phyloP scores from a whole-genome alignment of 2,888 invertebrate species.

The Laspeyria flexula region DNA sequence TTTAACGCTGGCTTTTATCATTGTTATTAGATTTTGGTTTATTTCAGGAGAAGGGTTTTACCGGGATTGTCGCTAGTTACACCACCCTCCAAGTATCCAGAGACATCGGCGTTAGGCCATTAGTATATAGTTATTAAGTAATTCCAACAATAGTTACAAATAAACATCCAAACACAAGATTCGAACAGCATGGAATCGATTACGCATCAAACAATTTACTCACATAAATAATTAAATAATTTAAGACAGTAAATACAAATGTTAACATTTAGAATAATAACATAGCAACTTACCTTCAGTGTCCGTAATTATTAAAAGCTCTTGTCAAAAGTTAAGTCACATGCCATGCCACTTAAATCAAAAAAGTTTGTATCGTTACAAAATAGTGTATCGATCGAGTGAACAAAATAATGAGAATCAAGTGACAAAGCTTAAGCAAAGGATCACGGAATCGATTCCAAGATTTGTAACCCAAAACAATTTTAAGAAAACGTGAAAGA shows the following conservation, averaged over 20 bases:
- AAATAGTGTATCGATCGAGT: slow-evolving; percentile 36
- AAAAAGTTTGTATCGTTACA: slow-evolving; percentile 33
- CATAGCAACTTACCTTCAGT: slow-evolving; percentile 72
- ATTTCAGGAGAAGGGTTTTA: slow-evolving; percentile 43
- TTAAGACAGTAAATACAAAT: slow-evolving; percentile 38
- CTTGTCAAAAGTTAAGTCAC: slow-evolving; percentile 46
- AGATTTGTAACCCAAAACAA: slow-evolving; percentile 50
- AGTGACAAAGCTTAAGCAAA: slow-evolving; percentile 52
- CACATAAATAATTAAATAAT: slow-evolving; percentile 41
- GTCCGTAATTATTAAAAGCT: slow-evolving; percentile 46
- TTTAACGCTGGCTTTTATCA: slow-evolving; percentile 54
- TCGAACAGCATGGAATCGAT: slow-evolving; percentile 78
- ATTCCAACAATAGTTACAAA: slow-evolving; percentile 38
- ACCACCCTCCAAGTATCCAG: slow-evolving; percentile 84
- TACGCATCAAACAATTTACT: slow-evolving; percentile 54
- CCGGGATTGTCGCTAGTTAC: slow-evolving; percentile 35
- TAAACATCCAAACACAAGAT: slow-evolving; percentile 57
- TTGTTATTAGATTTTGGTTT: slow-evolving; percentile 46
- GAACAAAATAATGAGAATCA: slow-evolving; percentile 40
- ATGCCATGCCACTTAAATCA: slow-evolving; percentile 69
- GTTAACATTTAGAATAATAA: slow-evolving; percentile 47
- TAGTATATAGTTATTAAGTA: slow-evolving; percentile 17
- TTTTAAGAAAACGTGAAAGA: slow-evolving; percentile 34
- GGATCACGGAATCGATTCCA: slow-evolving; percentile 82
- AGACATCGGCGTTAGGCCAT: slow-evolving; percentile 37